Evolutionary conservation across 92 coral and sea anemone species (phyloP), one percentile per base, ranked within the genome.

Genomic region (Zoanthus sansibaricus): DNA sequence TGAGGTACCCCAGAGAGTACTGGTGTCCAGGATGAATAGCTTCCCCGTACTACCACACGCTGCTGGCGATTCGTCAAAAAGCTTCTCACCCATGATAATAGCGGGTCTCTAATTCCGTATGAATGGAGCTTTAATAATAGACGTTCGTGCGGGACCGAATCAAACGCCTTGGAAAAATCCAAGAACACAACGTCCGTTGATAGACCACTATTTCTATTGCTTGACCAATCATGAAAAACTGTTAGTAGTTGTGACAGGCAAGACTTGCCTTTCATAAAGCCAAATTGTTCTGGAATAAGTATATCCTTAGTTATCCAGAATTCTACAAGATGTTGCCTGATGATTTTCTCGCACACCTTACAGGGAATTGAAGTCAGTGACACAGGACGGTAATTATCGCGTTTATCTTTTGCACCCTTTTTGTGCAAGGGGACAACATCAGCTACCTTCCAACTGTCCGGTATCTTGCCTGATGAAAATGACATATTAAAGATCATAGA

Each of bases 401-500:
- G 21, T 3, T n/a, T 11, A 5, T 12, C 11, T 33, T 25, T n/a
- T n/a, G 18, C 72, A 11, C 72, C 72, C 11, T 33, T 33, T 68
- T 68, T 68, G 37, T n/a, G 30, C 7, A 68, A 5, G 12, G 72
- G 72, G 72, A 9, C 11, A 17, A 68, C 37, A 68, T 17, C 30
- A 33, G 31, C 21, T 30, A 25, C 12, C 31, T 68, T 20, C 72
- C 21, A 68, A 11, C 4, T 18, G 32, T 30, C 4, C 32, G 72
- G 10, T 17, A 25, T 11, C 11, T 9, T 68, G 72, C 21, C 11
- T n/a, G 72, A n/a, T n/a, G 31, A 45, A 76, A 78, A 4, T 82
- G 85, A 20, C 74, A 47, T n/a, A 42, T 86, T 47, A 72, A 86
- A 20, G 59, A 51, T 20, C 1, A 74, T 32, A 69, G 30, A 86